A percentile compares a stretch with the other conserved stretches of the same genome.
Conservation (phyloP, 1,140 invertebrate genomes). For the Heliconius nattereri region DNA sequence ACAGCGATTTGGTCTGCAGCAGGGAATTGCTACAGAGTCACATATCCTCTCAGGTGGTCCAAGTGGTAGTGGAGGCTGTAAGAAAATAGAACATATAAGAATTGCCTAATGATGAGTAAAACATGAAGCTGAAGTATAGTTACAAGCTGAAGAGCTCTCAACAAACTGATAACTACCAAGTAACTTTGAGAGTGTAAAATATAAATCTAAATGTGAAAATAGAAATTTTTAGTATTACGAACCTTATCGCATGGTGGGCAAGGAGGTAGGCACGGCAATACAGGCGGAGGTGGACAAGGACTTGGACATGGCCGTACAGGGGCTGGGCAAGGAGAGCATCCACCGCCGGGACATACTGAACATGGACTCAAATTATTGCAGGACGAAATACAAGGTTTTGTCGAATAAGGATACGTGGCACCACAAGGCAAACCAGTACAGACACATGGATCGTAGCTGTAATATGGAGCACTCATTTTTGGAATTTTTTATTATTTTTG, state of each 20-base stretch:
- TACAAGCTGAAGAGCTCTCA: too few relatives aligned
- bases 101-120: too few relatives aligned
- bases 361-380: slow-evolving; percentile 59
- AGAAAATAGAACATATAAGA: not conserved
- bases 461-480: slow-evolving; percentile 3
- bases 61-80: slow-evolving; percentile 52
- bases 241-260: slow-evolving; percentile 74
- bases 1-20: slow-evolving; percentile 61
- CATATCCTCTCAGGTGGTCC: slow-evolving; percentile 49
- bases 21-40: slow-evolving; percentile 53
- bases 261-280: slow-evolving; percentile 61
- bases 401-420: slow-evolving; percentile 64
- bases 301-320: slow-evolving; percentile 66
- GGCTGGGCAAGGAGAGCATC: slow-evolving; percentile 68
- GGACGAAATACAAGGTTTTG: slow-evolving; percentile 63
- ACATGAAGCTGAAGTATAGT: too few relatives aligned
- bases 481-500: slow-evolving; percentile 9
- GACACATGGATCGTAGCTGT: slow-evolving; percentile 67
- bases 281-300: slow-evolving; percentile 57
- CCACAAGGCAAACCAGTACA: slow-evolving; percentile 64
- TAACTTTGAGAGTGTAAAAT: too few relatives aligned
- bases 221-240: not conserved
- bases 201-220: not conserved
- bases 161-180: too few relatives aligned
- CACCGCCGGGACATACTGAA: slow-evolving; percentile 67